Base-by-base conservation (phyloP, 2,888 invertebrate species). In the Brachynemurus nebulosus region DNA sequence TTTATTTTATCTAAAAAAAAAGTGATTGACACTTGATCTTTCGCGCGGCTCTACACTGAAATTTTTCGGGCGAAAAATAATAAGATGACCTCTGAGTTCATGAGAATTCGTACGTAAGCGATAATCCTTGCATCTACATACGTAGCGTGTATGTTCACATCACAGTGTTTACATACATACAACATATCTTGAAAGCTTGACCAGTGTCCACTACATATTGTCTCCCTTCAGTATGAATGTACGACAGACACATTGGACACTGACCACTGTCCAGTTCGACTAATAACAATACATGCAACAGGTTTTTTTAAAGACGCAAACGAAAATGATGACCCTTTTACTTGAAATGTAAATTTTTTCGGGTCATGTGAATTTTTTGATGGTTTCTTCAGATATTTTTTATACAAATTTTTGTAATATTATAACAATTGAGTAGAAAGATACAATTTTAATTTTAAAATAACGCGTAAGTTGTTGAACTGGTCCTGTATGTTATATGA, bases 321-420 rank as follows among this genome's bases (percentile, higher is more conserved):
- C n/a, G n/a, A n/a, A n/a, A n/a, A n/a, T n/a, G n/a, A n/a, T n/a
- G n/a, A n/a, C n/a, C n/a, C n/a, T n/a, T n/a, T n/a, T n/a, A n/a
- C n/a, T n/a, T n/a, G 18, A 20, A 18, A 37, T 11, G 18, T 17
- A n/a, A 17, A 37, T 7, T 37, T 37, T 37, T 37, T 37, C 11
- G 37, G 37, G 37, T 37, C 37, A 37, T 37, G 37, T 19, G 37
- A 37, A 37, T 20, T 19, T 37, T 37, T 37, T 37, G 30, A 30
- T 30, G 14, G n/a, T n/a, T 9, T 27, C 30, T 30, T 30, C n/a
- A 37, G 37, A 37, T 37, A 37, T 17, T 37, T 19, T 33, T 33
- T 33, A n/a, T 11, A 23, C 23, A 4, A 7, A 8, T 9, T 30
- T 30, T 30, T 30, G n/a, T 11, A 30, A n/a, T n/a, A n/a, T n/a